These are phyloP conservation scores for Nanger granti DNA, from an alignment of 2,113 vertebrate genomes.

Conservation along the genomic window DNA sequence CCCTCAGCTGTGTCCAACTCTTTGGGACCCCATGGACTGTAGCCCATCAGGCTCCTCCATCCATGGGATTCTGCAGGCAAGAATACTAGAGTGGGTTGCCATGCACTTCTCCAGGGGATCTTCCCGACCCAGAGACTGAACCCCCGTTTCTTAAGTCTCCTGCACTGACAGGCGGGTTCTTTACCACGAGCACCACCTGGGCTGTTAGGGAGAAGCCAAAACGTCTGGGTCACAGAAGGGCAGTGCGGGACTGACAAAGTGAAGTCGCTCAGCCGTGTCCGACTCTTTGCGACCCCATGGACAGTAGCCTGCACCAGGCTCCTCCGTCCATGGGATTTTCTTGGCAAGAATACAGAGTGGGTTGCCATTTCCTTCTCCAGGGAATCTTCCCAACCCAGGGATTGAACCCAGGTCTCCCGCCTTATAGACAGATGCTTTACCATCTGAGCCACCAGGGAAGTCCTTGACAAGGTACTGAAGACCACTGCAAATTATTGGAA, in stretches of 20 bases:
- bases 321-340: too few relatives aligned
- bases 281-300: too few relatives aligned
- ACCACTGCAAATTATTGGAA: background rate
- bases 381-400: too few relatives aligned
- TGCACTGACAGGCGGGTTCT: background rate
- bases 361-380: too few relatives aligned
- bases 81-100: background rate
- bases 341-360: too few relatives aligned
- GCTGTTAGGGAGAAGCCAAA: background rate
- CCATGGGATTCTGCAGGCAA: background rate
- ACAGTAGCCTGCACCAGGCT: too few relatives aligned
- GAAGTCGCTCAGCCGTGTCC: too few relatives aligned
- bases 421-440: too few relatives aligned
- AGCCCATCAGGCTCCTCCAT: background rate
- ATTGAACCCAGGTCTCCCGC: too few relatives aligned
- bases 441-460: too few relatives aligned
- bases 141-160: background rate
- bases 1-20: background rate
- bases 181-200: background rate
- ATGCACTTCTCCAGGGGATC: background rate
- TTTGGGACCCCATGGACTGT: background rate
- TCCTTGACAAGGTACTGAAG: too few relatives aligned
- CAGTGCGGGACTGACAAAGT: background rate
- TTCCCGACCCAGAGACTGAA: background rate
- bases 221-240: background rate